Evolutionary conservation across 2,888 invertebrate species (phyloP), one percentile per base, ranked within the genome.

Genomic region (Autographa pulchrina): DNA sequence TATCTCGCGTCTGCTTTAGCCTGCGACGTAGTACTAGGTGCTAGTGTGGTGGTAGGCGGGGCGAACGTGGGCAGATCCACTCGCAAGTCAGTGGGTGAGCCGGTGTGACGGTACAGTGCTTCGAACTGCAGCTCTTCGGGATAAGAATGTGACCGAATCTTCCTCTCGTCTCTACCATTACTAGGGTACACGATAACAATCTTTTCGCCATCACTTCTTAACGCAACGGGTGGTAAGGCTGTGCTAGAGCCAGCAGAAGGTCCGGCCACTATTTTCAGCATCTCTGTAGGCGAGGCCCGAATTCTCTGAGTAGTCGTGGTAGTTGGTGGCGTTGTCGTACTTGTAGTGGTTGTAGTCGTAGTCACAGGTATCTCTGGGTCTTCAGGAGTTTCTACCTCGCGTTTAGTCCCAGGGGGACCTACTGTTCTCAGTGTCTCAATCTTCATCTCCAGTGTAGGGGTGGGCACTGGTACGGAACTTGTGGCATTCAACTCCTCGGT

Each of bases 51-150:
- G 11, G 91, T 86, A 7, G 95, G 95, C 25, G 97, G 97, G 38
- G 95, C 88, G 84, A 96, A 97, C 0, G 97, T 97, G 14, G 97
- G 97, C 77, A 97, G 86, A 78, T 97, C 96, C n/a, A 97, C 96
- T 59, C 96, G 91, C 8, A 96, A 75, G 7, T 87, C 83, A 1
- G 86, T 81, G 0, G 94, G 93, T 67, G 92, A 91, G 5, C 92
- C 92, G 25, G 96, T 94, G 82, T 93, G 96, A 60, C 89, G 91
- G 84, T 96, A 96, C 71, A 96, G 80, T 48, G 95, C 95, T 79
- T 96, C 96, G 81, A 96, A 96, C 81, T 96, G 96, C 85, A 96
- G 83, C 83, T 96, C 96, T 75, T 96, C 96, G 0, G 96, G 94
- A 81, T 94, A 93, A 7, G 96, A 95, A 75, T 96, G 96, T 2